These are phyloP conservation scores for Danio rerio DNA, from an alignment of 2,113 vertebrate species.

Conservation along the genomic window DNA sequence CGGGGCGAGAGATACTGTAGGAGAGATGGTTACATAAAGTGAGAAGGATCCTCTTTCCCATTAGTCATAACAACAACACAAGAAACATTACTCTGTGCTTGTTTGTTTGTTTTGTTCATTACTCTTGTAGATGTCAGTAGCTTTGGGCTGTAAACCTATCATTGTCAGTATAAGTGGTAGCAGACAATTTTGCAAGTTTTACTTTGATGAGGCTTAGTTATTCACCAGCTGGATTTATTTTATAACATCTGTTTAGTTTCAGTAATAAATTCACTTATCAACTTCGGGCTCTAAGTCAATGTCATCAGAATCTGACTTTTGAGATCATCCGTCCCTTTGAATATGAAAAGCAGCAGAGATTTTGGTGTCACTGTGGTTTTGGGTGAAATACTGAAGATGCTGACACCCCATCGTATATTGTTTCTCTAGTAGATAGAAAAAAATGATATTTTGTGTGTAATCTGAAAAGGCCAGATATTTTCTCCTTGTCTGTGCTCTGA, in stretches of 20 bases:
- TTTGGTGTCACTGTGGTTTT: neutral
- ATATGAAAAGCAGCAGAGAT: neutral
- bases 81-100: neutral
- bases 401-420: neutral
- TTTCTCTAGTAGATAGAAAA: neutral
- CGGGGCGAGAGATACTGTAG: neutral
- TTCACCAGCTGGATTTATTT: slow-evolving; percentile 32
- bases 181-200: neutral
- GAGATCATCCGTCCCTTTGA: neutral
- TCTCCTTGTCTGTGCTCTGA: neutral
- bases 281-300: neutral
- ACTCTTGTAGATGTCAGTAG: neutral
- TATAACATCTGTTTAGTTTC: slow-evolving; percentile 19
- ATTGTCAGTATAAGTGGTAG: neutral
- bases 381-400: neutral
- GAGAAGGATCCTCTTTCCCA: neutral
- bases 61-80: slow-evolving; percentile 5
- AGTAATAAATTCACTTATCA: slow-evolving; percentile 31
- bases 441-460: neutral
- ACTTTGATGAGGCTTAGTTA: neutral
- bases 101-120: neutral
- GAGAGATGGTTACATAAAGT: neutral
- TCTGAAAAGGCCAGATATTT: neutral
- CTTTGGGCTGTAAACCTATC: neutral
- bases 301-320: slow-evolving; percentile 3